Evolutionary conservation across 2,797 vertebrate genomes (phyloP).

Genomic region (Anabacerthia variegaticeps): DNA sequence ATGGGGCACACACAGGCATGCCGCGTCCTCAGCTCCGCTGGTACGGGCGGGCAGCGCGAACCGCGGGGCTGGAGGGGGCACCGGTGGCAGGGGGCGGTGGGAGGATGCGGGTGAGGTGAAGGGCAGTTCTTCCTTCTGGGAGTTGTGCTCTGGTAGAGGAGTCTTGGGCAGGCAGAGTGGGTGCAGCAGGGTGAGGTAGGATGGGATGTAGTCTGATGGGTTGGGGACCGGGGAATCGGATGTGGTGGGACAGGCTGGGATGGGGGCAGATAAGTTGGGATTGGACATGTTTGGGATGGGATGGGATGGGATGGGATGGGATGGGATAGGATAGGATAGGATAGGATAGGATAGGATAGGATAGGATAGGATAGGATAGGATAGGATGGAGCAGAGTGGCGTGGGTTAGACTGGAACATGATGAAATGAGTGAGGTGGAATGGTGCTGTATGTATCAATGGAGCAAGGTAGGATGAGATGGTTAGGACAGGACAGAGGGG

Average conservation of each 20-base stretch:
- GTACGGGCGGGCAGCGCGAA: not conserved
- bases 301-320: not conserved
- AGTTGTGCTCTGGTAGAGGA: not conserved
- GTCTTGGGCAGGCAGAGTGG: too few relatives aligned
- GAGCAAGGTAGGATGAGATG: too few relatives aligned
- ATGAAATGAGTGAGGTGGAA: too few relatives aligned
- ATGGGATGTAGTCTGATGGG: not conserved
- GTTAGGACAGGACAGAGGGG: too few relatives aligned
- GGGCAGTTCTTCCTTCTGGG: not conserved
- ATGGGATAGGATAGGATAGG: not conserved
- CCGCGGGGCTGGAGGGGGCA: rapidly evolving
- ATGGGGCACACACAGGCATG: conserved; percentile 81
- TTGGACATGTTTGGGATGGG: not conserved
- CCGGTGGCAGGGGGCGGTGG: not conserved
- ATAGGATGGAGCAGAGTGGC: too few relatives aligned
- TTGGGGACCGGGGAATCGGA: too few relatives aligned
- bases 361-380: too few relatives aligned
- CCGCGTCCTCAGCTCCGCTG: conserved; percentile 71
- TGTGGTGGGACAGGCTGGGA: not conserved
- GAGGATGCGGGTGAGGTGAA: not conserved
- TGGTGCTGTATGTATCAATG: too few relatives aligned
- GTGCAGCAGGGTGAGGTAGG: not conserved
- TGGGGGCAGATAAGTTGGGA: too few relatives aligned
- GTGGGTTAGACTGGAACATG: not conserved
- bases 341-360: too few relatives aligned